Percentiles rank a stretch among this genome's conserved stretches.
phyloP scores from a whole-genome alignment of 2,797 vertebrate species.

The Semotilus atromaculatus region DNA sequence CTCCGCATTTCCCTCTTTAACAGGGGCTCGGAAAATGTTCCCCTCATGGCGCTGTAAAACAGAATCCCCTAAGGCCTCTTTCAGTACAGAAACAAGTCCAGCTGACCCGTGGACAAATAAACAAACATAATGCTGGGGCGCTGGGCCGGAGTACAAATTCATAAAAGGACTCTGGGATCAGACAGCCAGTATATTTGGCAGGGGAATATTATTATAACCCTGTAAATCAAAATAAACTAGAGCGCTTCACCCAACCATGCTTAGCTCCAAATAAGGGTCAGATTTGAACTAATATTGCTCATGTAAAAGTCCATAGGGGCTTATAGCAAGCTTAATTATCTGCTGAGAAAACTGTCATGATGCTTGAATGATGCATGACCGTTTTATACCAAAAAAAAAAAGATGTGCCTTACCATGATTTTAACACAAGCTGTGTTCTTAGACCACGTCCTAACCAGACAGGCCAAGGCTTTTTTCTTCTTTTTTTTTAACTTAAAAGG shows the following conservation, averaged over 20 bases:
- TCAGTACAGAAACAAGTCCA: conserved; percentile 57
- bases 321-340: conserved; percentile 33
- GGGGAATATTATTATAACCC: conserved; percentile 56
- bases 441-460: neutral
- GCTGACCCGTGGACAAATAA: conserved; percentile 55
- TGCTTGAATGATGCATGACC: conserved; percentile 9
- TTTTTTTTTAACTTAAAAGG: neutral
- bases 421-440: neutral
- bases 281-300: conserved; percentile 52
- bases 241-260: conserved; percentile 44
- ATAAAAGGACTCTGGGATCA: conserved; percentile 53
- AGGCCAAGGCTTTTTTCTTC: neutral
- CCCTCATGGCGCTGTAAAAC: conserved; percentile 42
- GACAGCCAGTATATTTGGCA: conserved; percentile 55
- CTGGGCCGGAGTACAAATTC: conserved; percentile 44
- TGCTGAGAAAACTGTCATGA: conserved; percentile 16
- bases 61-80: conserved; percentile 59
- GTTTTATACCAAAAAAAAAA: neutral
- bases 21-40: conserved; percentile 38
- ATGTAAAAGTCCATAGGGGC: conserved; percentile 45
- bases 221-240: conserved; percentile 58
- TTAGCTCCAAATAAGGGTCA: conserved; percentile 59
- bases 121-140: conserved; percentile 57
- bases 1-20: conserved; percentile 58
- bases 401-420: neutral